Percentiles rank a stretch among this genome's conserved stretches.
Conservation (phyloP, 2,113 vertebrate genomes). For the Sterrhoptilus dennistouni region DNA sequence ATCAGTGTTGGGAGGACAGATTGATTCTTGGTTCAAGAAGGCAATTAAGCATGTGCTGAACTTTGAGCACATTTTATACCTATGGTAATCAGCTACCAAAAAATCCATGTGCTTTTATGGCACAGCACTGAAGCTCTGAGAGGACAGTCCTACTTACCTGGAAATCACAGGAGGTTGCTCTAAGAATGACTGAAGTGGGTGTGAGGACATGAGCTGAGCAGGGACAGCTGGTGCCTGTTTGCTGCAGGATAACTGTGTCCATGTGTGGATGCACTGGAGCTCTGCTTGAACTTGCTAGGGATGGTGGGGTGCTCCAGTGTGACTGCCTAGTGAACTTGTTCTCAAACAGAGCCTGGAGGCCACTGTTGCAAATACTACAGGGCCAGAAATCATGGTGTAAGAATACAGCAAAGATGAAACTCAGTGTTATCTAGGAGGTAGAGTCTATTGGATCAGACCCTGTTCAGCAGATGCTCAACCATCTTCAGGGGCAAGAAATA, state of each 20-base stretch:
- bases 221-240: neutral
- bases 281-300: neutral
- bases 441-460: neutral
- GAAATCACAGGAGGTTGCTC: neutral
- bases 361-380: neutral
- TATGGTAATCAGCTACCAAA: neutral
- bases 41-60: neutral
- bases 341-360: neutral
- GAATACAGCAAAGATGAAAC: neutral
- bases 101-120: neutral
- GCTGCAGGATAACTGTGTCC: neutral
- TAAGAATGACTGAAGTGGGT: neutral
- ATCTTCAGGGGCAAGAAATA: neutral
- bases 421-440: neutral
- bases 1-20: neutral
- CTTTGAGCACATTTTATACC: neutral
- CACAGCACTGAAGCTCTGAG: neutral
- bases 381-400: neutral
- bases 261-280: accelerated
- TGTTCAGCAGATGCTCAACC: neutral
- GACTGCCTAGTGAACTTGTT: neutral
- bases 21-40: neutral
- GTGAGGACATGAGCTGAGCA: neutral
- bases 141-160: neutral
- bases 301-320: neutral